phyloP scores from a whole-genome alignment of 2,888 invertebrate species.

The Dusona sp. region DNA sequence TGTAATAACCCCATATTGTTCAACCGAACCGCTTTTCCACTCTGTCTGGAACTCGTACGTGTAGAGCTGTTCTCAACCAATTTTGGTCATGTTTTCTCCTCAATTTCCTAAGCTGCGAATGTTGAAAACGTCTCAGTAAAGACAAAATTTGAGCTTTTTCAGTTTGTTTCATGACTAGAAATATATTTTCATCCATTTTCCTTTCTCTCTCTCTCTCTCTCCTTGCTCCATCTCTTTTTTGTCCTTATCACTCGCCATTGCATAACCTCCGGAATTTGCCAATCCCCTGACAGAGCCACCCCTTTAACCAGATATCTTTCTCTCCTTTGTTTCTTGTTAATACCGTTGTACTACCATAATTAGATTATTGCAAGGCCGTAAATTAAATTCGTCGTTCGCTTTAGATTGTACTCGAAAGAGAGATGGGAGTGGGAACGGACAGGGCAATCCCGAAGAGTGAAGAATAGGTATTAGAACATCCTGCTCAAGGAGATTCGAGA shows the following conservation, averaged over 20 bases:
- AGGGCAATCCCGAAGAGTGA: background rate
- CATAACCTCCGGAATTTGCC: background rate
- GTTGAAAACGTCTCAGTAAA: conserved; percentile 5
- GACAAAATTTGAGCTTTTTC: conserved; percentile 25
- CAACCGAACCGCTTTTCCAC: conserved; percentile 6
- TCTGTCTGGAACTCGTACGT: background rate
- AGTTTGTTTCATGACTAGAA: conserved; percentile 12
- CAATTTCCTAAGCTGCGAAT: background rate
- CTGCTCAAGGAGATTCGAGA: conserved; percentile 42
- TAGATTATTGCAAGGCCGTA: conserved; percentile 66
- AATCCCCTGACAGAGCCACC: background rate
- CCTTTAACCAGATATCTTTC: conserved; percentile 12
- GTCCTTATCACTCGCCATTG: background rate
- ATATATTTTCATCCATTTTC: conserved; percentile 7
- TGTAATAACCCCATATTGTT: conserved; percentile 17
- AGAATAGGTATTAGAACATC: conserved; percentile 34
- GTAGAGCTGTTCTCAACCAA: conserved; percentile 24
- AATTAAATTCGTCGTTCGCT: conserved; percentile 66
- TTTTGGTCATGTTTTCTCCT: conserved; percentile 15
- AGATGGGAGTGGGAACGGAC: background rate
- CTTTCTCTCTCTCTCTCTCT: too few species aligned
- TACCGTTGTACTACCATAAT: conserved; percentile 66
- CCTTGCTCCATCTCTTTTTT: background rate
- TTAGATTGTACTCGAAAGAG: conserved; percentile 10
- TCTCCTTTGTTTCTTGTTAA: conserved; percentile 43